phyloP scores from a whole-genome alignment of 1,140 invertebrate genomes.

The Nasonia vitripennis region DNA sequence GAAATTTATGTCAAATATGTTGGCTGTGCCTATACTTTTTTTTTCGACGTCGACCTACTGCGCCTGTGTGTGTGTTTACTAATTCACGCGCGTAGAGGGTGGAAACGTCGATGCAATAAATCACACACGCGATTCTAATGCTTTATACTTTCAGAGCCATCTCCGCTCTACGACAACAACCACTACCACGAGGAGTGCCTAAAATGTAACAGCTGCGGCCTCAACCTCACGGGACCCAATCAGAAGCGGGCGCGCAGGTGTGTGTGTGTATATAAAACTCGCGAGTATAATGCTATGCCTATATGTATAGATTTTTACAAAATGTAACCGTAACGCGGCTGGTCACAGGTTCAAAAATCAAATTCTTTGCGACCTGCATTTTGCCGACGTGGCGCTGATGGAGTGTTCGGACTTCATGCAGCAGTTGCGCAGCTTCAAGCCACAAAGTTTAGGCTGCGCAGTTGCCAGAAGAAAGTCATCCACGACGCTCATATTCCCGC shows the following conservation, averaged over 20 bases:
- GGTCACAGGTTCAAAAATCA: constrained; percentile 83
- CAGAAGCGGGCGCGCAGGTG: constrained; percentile 81
- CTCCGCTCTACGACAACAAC: constrained; percentile 93
- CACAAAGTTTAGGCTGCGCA: constrained; percentile 94
- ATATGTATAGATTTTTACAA: too few species aligned
- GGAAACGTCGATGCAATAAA: too few species aligned
- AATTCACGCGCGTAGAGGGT: too few species aligned
- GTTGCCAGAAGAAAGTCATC: constrained; percentile 93
- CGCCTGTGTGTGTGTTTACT: too few species aligned
- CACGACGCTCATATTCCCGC: constrained; percentile 94
- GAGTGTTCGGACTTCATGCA: constrained; percentile 98
- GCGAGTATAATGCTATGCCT: too few species aligned
- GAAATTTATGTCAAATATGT: neutral
- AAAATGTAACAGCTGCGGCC: constrained; percentile 93
- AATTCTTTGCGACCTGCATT: constrained; percentile 92
- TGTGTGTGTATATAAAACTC: neutral
- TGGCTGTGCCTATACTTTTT: neutral
- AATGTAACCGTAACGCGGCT: too few species aligned
- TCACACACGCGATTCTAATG: too few species aligned
- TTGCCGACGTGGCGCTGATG: constrained; percentile 95
- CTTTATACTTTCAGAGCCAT: constrained; percentile 83
- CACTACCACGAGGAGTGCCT: constrained; percentile 97
- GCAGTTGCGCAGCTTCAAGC: constrained; percentile 95
- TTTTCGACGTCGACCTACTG: too few species aligned
- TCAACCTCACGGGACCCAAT: constrained; percentile 93